Base-by-base conservation (phyloP, 1,140 invertebrate genomes). In the Asobara japonica region DNA sequence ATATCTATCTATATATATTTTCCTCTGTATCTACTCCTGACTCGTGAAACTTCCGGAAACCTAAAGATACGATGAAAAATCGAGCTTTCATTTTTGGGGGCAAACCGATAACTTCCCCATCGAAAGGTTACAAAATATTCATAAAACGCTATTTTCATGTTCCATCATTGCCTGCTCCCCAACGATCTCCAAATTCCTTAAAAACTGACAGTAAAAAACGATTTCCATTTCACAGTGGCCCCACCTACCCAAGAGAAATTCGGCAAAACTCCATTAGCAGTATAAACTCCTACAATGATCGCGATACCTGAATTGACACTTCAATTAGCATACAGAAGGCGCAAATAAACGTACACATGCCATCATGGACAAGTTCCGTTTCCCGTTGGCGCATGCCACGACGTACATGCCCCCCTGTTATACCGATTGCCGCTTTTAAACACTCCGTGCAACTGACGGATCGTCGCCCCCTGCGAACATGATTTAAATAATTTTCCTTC, bases 401-500 rank as follows among this genome's bases (percentile, higher is more conserved):
- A 60, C 64, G 69, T 71, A 61, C 48, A 22, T 18, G 29, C 30
- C n/a, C 20, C 6, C 11, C 22, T 31, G 16, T 31, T 64, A 64
- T 29, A 62, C 20, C 10, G 3, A 41, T 45, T n/a, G n/a, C n/a
- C 41, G n/a, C 41, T 45, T 45, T 16, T 16, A 18, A 45, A 45
- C n/a, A 45, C 41, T n/a, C n/a, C 41, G 67, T 75, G 76, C 77
- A 76, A 78, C 74, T 69, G 45, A 41, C 38, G 72, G 33, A 72
- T 36, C 30, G 41, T 62, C 77, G 73, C 68, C 66, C 78, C 69
- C 78, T 82, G 77, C 82, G 82, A 86, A 81, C 82, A 56, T 25
- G 22, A 88, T 87, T 87, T 88, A 77, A 87, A 88, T 86, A 86
- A 86, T 86, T 88, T 87, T 86, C 83, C 78, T 83, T 85, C 80